Base-by-base conservation (phyloP, 1,140 invertebrate genomes). In the Drosophila arawakana region DNA sequence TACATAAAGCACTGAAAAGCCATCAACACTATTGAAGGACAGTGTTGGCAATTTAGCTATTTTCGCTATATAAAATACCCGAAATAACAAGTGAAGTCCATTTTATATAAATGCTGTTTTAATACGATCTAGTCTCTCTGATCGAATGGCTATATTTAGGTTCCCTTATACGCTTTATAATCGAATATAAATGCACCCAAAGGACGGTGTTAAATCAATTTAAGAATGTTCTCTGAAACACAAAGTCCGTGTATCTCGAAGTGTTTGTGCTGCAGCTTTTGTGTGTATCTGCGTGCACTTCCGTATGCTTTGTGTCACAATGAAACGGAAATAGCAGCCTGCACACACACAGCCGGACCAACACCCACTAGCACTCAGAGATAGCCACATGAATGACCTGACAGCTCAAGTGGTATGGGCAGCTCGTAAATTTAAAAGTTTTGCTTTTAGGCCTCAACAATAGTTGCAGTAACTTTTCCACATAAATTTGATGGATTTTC, bases 251-350 rank as follows among this genome's bases (percentile, higher is more conserved):
- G 55, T 10, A 60, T 55, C 47, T 60, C 10, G 34, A 43, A n/a
- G n/a, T 15, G 39, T 39, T n/a, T 54, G 62, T 72, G 44, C 49
- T 9, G n/a, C 44, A 50, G 35, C 57, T 61, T 35, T 60, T 59
- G 25, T 67, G 62, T 67, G 54, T 67, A 60, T 50, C 35, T 74
- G 58, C 49, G 50, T 62, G 72, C 25, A 69, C 66, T 75, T 77
- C 72, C 71, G 67, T 34, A 0, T 50, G 71, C 39, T 68, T 73
- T 68, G 59, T 69, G 65, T 62, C 39, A 44, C 52, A 68, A 69
- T 57, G 65, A 47, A 74, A 58, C 72, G 72, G 66, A 74, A 74
- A 70, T 70, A 58, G 58, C 66, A 49, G 50, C 43, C 37, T 61
- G 50, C 25, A 55, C 35, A 35, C 34, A 46, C 44, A 39, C 10